Percentiles rank a stretch among this genome's conserved stretches.
phyloP scores from a whole-genome alignment of 1,140 invertebrate genomes.

The Ips nitidus region DNA sequence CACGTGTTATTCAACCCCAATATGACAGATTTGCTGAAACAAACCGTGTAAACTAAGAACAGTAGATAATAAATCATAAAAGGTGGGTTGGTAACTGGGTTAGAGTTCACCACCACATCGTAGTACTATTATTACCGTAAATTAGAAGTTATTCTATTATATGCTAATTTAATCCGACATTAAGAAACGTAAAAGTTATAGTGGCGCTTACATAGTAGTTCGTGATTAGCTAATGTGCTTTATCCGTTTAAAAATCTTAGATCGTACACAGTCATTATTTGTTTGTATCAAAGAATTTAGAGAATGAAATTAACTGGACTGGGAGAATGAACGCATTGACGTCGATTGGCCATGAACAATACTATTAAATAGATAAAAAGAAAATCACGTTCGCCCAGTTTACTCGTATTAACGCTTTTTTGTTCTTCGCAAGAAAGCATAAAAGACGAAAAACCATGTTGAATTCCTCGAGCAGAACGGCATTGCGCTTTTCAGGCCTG shows the following conservation, averaged over 20 bases:
- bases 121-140: constrained; percentile 1
- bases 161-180: constrained; percentile 1
- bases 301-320: background rate
- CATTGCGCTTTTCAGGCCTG: constrained; percentile 1
- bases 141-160: background rate
- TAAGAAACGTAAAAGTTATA: background rate
- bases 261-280: too few species aligned
- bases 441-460: constrained; percentile 7
- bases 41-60: background rate
- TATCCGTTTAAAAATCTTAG: too few species aligned
- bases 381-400: constrained; percentile 3
- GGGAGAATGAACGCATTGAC: background rate
- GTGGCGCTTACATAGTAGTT: background rate
- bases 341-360: constrained; percentile 4
- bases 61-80: constrained; percentile 16
- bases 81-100: constrained; percentile 19
- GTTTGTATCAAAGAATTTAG: too few species aligned
- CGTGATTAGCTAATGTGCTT: too few species aligned
- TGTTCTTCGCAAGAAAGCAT: constrained; percentile 14
- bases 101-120: constrained; percentile 11
- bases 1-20: too few species aligned
- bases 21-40: constrained; percentile 3
- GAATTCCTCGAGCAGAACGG: constrained; percentile 17
- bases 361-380: background rate
- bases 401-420: constrained; percentile 17